phyloP scores from a whole-genome alignment of 1,140 invertebrate species.

The Lysiphlebus fabarum region DNA sequence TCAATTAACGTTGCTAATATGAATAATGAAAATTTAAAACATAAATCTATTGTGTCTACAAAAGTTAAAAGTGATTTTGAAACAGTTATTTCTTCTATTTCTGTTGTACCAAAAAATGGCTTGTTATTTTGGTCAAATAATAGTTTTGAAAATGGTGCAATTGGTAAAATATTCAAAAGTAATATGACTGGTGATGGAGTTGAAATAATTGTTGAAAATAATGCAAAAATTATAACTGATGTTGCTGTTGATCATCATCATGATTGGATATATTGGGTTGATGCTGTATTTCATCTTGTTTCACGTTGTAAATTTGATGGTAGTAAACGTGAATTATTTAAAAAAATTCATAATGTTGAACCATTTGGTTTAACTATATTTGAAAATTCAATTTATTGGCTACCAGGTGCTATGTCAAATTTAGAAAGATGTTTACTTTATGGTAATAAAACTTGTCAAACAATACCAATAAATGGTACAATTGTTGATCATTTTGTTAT shows the following conservation, averaged over 20 bases:
- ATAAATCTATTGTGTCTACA: conserved; percentile 63
- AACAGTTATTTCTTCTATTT: no score
- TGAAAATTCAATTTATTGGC: conserved; percentile 62
- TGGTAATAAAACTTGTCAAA: conserved; percentile 47
- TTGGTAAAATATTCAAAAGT: conserved; percentile 62
- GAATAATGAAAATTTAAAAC: conserved; percentile 55
- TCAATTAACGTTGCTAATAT: conserved; percentile 26
- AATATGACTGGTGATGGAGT: conserved; percentile 66
- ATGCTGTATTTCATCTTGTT: no score
- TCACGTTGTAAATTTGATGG: conserved; percentile 76
- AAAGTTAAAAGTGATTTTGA: no score
- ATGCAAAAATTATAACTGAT: conserved; percentile 65
- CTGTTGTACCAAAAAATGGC: conserved; percentile 70
- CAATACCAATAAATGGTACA: conserved; percentile 29
- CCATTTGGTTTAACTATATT: conserved; percentile 56
- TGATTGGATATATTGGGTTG: conserved; percentile 72
- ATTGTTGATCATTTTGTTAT: conserved; percentile 57
- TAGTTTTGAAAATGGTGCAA: conserved; percentile 45
- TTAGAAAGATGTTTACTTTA: conserved; percentile 57
- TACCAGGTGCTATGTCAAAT: conserved; percentile 44
- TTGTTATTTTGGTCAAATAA: conserved; percentile 63
- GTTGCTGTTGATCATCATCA: conserved; percentile 66
- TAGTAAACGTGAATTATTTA: conserved; percentile 60
- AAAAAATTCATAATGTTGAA: conserved; percentile 33
- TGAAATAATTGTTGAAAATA: conserved; percentile 56